Conservation (phyloP, 2,113 vertebrate genomes). For the Cichladusa arquata region DNA sequence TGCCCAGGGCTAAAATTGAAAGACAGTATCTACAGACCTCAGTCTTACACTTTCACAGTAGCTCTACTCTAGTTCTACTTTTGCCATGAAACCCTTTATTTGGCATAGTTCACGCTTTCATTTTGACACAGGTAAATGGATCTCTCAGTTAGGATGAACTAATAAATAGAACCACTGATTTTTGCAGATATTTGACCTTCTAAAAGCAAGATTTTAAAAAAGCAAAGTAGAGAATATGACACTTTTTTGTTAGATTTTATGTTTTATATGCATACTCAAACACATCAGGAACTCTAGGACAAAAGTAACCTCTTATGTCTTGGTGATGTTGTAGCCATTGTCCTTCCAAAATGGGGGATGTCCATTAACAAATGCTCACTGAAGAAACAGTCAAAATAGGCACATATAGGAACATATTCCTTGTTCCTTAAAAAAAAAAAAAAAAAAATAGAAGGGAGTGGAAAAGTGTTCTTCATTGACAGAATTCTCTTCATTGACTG, state of each 20-base stretch:
- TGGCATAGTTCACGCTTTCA: background rate
- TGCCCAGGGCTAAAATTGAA: background rate
- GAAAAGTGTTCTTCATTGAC: background rate
- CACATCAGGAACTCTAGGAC: background rate
- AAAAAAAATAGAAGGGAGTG: background rate
- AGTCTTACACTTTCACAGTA: background rate
- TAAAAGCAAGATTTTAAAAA: background rate
- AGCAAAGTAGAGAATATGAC: background rate
- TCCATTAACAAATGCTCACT: background rate
- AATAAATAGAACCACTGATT: background rate
- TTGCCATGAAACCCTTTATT: background rate
- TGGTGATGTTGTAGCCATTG: background rate
- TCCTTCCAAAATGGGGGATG: background rate
- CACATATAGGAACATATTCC: background rate
- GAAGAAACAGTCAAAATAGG: background rate
- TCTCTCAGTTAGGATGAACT: background rate
- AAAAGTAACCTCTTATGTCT: background rate
- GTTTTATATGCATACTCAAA: background rate
- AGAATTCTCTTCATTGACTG: background rate
- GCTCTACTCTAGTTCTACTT: background rate
- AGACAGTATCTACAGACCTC: background rate
- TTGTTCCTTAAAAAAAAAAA: background rate
- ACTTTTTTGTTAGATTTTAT: background rate
- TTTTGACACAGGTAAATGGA: background rate
- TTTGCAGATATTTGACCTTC: background rate